Evolutionary conservation across 2,113 vertebrate species (phyloP).

Genomic region (Rana temporaria): DNA sequence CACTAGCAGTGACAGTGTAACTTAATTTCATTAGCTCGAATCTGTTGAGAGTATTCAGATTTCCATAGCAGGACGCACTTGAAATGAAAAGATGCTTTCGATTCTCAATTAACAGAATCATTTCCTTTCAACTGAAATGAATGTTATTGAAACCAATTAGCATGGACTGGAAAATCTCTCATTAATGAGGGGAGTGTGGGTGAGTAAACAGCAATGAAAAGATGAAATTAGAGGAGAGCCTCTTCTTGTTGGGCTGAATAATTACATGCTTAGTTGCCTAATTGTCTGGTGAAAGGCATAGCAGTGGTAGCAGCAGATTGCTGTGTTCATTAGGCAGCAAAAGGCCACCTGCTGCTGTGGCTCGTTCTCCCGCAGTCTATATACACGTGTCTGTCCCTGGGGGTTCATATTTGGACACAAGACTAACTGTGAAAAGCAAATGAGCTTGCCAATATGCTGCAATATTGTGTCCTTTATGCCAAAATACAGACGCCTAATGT

Average conservation of each 20-base stretch:
- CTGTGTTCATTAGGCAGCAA: constrained; percentile 98
- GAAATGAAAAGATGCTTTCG: constrained; percentile 95
- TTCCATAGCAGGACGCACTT: constrained; percentile 90
- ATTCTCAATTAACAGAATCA: constrained; percentile 98
- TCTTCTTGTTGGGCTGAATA: constrained; percentile 99
- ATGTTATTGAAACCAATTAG: constrained; percentile 99
- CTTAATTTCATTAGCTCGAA: constrained; percentile 99
- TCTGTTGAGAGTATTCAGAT: constrained; percentile 95
- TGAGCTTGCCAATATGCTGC: constrained; percentile 98
- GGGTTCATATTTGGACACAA: constrained; percentile 92
- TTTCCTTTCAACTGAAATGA: constrained; percentile 99
- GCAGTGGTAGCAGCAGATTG: constrained; percentile 98
- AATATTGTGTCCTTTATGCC: constrained; percentile 97
- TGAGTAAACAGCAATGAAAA: constrained; percentile 99
- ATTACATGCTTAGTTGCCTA: constrained; percentile 99
- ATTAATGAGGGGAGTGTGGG: constrained; percentile 99
- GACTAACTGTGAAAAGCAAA: constrained; percentile 94
- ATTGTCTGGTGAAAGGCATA: constrained; percentile 98
- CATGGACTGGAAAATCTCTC: constrained; percentile 99
- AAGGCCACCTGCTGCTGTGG: constrained; percentile 99
- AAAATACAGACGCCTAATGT: constrained; percentile 94
- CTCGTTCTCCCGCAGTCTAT: constrained; percentile 87
- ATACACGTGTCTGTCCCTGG: constrained; percentile 91
- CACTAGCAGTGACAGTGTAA: constrained; percentile 84
- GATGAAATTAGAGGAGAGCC: constrained; percentile 99